Conservation (phyloP, 2,797 vertebrate genomes). For the Diceros bicornis region DNA sequence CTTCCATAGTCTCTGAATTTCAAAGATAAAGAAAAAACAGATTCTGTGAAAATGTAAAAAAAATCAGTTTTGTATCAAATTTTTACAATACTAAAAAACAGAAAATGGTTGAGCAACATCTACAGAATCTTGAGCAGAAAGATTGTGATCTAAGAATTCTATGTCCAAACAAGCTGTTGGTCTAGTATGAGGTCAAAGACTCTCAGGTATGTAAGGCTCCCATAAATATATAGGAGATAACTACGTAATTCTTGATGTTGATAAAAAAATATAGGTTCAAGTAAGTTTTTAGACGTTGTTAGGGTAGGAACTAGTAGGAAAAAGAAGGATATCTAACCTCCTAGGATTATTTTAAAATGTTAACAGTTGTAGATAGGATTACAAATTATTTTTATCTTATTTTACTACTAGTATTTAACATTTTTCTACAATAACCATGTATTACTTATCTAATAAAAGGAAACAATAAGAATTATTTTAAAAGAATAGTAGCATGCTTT, state of each 20-base stretch:
- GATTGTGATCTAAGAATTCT: constrained; percentile 19
- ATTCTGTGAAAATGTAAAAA: not conserved
- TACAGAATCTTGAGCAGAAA: constrained; percentile 43
- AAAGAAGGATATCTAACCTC: constrained; percentile 4
- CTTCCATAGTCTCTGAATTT: constrained; percentile 56
- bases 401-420: constrained; percentile 46
- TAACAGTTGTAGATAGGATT: constrained; percentile 1
- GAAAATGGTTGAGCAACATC: not conserved
- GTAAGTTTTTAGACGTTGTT: constrained; percentile 2
- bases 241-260: not conserved
- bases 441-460: constrained; percentile 1
- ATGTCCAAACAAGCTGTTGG: not conserved
- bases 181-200: not conserved
- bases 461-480: constrained; percentile 37
- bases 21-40: constrained; percentile 13
- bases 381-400: constrained; percentile 39
- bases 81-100: constrained; percentile 46
- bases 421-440: not conserved
- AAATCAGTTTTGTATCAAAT: not conserved
- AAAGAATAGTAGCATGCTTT: not conserved
- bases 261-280: constrained; percentile 14
- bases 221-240: not conserved
- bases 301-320: not conserved
- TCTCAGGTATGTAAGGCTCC: not conserved
- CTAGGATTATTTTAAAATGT: constrained; percentile 34